Base-by-base conservation (phyloP, 2,113 vertebrate species). In the Stomatorhinus ivindoensis region DNA sequence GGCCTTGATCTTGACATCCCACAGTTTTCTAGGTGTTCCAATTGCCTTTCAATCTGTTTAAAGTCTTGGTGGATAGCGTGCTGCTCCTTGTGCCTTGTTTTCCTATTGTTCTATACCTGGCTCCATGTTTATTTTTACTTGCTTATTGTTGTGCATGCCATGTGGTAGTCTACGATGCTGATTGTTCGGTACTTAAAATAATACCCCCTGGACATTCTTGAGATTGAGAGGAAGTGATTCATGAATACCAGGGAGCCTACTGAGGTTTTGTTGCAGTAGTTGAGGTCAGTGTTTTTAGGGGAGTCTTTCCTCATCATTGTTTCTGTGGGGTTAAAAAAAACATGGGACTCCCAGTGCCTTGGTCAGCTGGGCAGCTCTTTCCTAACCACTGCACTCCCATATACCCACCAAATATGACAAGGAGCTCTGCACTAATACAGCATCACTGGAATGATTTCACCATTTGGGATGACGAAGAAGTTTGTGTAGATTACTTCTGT, bases 101-200 rank as follows among this genome's bases (percentile, higher is more conserved):
- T 91, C 83, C 90, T 92, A 92, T 94, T 95, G 90, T 94, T 94
- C 90, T 65, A 51, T 0, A 39, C 51, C 76, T 82, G 65, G 89
- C 31, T 55, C 80, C 0, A 47, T 84, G 80, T 90, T 88, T 93
- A 93, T 93, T 94, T 94, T 92, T 92, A 93, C 83, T 87, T 85
- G n/a, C 42, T 84, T 89, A 93, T 94, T 95, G 93, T 94, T 94
- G 90, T 86, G 50, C 89, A 31, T 90, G 90, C 90, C 90, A 92
- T 92, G 87, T 90, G 87, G 90, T 91, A 87, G 88, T 91, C 91
- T 88, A 91, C 93, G 93, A 93, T 91, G 92, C 80, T 91, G 90
- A 90, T 91, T 76, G 73, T 87, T 90, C 80, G n/a, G 6, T 65
- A 55, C 89, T 92, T 88, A 90, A 92, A 92, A 92, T 92, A 92